phyloP scores from a whole-genome alignment of 2,797 vertebrate species.

The Carcharodon carcharias region DNA sequence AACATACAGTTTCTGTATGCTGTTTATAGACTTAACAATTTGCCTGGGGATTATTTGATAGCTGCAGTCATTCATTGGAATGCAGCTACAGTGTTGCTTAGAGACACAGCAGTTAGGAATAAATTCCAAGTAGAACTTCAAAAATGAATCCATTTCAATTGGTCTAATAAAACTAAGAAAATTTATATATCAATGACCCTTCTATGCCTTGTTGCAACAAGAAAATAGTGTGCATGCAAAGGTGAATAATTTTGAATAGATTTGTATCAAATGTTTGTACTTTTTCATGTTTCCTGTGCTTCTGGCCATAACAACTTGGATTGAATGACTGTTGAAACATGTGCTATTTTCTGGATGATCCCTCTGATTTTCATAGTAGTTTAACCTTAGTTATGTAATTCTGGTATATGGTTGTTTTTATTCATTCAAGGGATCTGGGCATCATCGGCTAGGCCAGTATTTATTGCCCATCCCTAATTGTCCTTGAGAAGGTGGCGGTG shows the following conservation, averaged over 20 bases:
- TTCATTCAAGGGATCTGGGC: too few species aligned
- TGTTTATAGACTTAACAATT: neutral
- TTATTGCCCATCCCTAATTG: too few species aligned
- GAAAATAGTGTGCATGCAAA: neutral
- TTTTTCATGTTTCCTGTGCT: neutral
- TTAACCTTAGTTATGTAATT: neutral
- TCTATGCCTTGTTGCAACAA: too few species aligned
- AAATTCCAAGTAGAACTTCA: neutral
- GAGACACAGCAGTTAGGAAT: neutral
- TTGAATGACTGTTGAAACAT: neutral
- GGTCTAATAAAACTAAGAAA: neutral
- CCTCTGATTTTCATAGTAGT: neutral
- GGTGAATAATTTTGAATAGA: neutral
- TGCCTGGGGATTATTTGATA: slow-evolving; percentile 22
- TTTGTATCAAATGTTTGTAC: neutral
- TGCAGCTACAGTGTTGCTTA: neutral
- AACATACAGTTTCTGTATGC: neutral
- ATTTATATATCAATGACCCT: neutral
- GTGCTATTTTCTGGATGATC: neutral
- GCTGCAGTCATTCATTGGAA: slow-evolving; percentile 5
- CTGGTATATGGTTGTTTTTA: neutral
- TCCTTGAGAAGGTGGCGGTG: too few species aligned
- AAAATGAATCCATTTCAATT: neutral
- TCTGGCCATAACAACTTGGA: too few species aligned
- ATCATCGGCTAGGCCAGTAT: too few species aligned